Evolutionary conservation across 2,797 vertebrate species (phyloP), one percentile per base, ranked within the genome.

Genomic region (Kryptopterus vitreolus): DNA sequence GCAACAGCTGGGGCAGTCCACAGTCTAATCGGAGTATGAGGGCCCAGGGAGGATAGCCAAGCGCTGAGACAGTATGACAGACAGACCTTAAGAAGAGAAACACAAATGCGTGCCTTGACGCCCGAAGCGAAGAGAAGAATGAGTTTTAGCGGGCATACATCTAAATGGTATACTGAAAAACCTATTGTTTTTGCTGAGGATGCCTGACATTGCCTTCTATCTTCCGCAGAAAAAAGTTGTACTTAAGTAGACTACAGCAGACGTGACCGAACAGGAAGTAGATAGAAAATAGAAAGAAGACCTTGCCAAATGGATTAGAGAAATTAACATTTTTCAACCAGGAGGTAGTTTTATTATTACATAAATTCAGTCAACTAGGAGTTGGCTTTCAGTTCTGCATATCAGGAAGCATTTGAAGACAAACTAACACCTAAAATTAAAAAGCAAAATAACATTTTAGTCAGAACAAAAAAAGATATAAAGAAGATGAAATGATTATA

Each of bases 1-100:
- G 91, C 85, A 89, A 89, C 88, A 80, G 84, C 83, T 83, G 53
- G 69, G 83, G 83, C 66, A 83, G 83, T 79, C 74, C 85, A 78
- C 83, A 78, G 73, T 83, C 55, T 63, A 81, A 77, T 78, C 61
- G 71, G 75, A 15, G 63, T 24, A 24, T 58, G 13, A 72, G 81
- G 84, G 84, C 86, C 82, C n/a, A 79, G 77, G 78, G 57, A 81
- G 62, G 76, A 78, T 48, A 76, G 78, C 69, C 75, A 33, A 73
- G 58, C 31, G 26, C 48, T 38, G 38, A 80, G 82, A 76, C 78
- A 65, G 78, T 66, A 65, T 78, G 82, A 86, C 82, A 82, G 65
- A 81, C 69, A 78, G 66, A 66, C 66, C 52, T 38, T 61, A 58
- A 58, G 66, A 62, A 72, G 63, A 57, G 46, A 48, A 43, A 48